Conservation (phyloP, 2,797 vertebrate genomes). For the Liasis olivaceus region DNA sequence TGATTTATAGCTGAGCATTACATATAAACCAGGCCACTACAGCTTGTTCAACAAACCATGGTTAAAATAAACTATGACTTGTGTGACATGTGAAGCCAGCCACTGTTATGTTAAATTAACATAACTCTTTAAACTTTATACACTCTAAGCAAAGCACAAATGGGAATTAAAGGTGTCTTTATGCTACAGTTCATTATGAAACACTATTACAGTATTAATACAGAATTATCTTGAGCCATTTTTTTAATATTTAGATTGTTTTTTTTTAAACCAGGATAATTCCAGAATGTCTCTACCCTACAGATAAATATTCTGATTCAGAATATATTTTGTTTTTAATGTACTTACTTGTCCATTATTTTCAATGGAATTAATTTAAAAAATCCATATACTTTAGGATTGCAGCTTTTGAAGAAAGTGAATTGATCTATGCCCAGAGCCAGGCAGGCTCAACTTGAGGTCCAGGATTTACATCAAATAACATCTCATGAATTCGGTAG, state of each 20-base stretch:
- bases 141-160: conserved; percentile 63
- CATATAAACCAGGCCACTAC: not conserved
- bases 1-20: not conserved
- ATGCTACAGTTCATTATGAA: conserved; percentile 62
- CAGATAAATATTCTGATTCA: not conserved
- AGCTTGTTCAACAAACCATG: not conserved
- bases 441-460: not conserved
- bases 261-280: conserved; percentile 44
- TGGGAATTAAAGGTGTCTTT: conserved; percentile 61
- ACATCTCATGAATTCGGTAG: not conserved
- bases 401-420: not conserved
- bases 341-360: not conserved
- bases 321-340: conserved; percentile 3
- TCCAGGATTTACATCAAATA: not conserved
- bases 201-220: conserved; percentile 30
- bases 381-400: not conserved
- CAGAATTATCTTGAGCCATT: conserved; percentile 52
- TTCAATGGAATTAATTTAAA: not conserved
- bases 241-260: conserved; percentile 36
- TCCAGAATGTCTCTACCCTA: not conserved
- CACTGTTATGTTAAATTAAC: conserved; percentile 42
- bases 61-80: not conserved
- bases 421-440: not conserved
- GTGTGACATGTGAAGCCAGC: not conserved
- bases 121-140: conserved; percentile 27